Evolutionary conservation across 37 sponge, comb jelly and placozoan species (phyloP).

Genomic region (Chondrilla cf. caribensis): DNA sequence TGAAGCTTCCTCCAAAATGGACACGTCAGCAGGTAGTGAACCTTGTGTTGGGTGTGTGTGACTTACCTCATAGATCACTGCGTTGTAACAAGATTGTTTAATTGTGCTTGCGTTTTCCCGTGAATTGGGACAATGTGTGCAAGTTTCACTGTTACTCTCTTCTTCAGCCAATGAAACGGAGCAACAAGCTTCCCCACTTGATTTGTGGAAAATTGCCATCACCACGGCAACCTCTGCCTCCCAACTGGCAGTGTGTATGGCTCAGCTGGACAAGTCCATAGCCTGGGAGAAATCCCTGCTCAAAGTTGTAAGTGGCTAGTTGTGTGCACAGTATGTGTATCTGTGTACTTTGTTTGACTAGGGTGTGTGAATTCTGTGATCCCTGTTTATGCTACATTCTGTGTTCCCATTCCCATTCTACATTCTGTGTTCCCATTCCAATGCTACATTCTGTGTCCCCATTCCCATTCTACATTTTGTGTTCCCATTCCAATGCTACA

Average conservation of each 20-base stretch:
- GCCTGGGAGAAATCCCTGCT: conserved; percentile 92
- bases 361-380: conserved; percentile 1
- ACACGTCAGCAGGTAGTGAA: not conserved
- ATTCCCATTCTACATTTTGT: too few species aligned
- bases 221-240: conserved; percentile 61
- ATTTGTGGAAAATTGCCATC: conserved; percentile 69
- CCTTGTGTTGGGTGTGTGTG: not conserved
- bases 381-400: too few species aligned
- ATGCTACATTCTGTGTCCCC: too few species aligned
- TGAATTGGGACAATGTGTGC: too few species aligned
- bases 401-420: too few species aligned
- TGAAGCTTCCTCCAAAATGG: conserved; percentile 27
- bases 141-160: not conserved
- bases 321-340: not conserved
- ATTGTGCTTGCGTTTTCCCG: too few species aligned
- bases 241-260: conserved; percentile 77
- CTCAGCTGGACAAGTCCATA: conserved; percentile 65
- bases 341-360: not conserved
- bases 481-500: too few species aligned
- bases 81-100: too few species aligned
- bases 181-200: conserved; percentile 14
- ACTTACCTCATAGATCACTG: not conserved
- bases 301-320: conserved; percentile 67
- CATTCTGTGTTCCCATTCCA: too few species aligned
- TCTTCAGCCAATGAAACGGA: not conserved